Conservation (phyloP, 92 coral and sea anemone genomes). For the Porites cylindrica region DNA sequence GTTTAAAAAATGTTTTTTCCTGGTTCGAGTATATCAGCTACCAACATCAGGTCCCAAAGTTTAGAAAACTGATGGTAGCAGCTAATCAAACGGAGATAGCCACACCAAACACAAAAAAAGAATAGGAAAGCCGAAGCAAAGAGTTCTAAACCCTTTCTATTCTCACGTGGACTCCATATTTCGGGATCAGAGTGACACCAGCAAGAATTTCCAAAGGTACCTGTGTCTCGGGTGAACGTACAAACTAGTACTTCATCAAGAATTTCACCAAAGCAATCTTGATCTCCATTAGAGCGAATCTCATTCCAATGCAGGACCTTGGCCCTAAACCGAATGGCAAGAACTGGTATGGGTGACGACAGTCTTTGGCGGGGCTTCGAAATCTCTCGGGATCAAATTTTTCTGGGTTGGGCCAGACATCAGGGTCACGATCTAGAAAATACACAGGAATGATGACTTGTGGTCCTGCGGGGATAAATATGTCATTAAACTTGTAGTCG, state of each 20-base stretch:
- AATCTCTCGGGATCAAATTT: conserved; percentile 77
- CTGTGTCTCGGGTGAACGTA: conserved; percentile 43
- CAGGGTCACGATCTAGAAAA: conserved; percentile 53
- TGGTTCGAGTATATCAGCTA: too few relatives aligned
- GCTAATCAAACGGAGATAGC: neutral
- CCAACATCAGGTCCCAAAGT: too few relatives aligned
- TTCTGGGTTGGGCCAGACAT: conserved; percentile 55
- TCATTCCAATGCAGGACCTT: conserved; percentile 73
- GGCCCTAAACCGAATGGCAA: conserved; percentile 79
- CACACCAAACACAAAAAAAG: neutral
- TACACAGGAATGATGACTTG: conserved; percentile 54
- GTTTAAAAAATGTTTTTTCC: too few relatives aligned
- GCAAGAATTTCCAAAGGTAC: too few relatives aligned
- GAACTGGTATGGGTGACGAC: conserved; percentile 74
- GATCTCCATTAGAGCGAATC: conserved; percentile 70
- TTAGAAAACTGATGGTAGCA: too few relatives aligned
- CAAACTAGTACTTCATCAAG: conserved; percentile 65
- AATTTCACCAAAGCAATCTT: conserved; percentile 61
- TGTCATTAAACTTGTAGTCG: conserved; percentile 35
- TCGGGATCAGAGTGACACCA: too few relatives aligned
- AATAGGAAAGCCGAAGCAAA: neutral
- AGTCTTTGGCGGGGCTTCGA: conserved; percentile 60
- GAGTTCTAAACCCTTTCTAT: neutral
- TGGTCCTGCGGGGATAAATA: conserved; percentile 51
- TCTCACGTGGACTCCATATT: too few relatives aligned